Evolutionary conservation across 2,797 vertebrate species (phyloP).

Genomic region (Denticeps clupeoides): DNA sequence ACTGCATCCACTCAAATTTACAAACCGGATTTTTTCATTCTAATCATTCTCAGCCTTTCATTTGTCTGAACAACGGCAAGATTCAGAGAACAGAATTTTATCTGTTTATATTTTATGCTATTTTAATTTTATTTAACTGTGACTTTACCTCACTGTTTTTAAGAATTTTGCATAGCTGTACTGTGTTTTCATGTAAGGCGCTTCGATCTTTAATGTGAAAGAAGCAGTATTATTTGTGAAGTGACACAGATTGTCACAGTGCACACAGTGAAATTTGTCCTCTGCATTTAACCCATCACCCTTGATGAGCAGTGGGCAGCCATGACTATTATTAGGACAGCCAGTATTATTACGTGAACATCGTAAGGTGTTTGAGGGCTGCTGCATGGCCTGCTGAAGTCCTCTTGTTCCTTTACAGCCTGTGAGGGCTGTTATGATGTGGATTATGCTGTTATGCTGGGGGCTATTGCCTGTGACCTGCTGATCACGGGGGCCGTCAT

Average conservation of each 20-base stretch:
- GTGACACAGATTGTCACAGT: too few relatives aligned
- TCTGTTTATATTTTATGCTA: not conserved
- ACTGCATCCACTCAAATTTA: not conserved
- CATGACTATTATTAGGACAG: too few relatives aligned
- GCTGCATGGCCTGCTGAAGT: rapidly evolving
- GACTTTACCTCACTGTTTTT: too few relatives aligned
- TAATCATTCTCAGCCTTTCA: not conserved
- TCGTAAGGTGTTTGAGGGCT: not conserved
- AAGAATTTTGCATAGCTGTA: too few relatives aligned
- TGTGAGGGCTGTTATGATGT: constrained; percentile 49
- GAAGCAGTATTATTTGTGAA: too few relatives aligned
- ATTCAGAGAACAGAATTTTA: not conserved
- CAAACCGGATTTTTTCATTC: not conserved
- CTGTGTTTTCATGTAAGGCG: not conserved
- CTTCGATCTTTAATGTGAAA: not conserved
- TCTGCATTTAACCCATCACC: too few relatives aligned
- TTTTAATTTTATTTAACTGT: too few relatives aligned
- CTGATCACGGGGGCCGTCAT: constrained; percentile 28
- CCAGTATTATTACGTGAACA: not conserved
- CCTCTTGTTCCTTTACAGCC: constrained; percentile 24
- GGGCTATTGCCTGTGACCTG: constrained; percentile 20
- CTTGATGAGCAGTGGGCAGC: too few relatives aligned
- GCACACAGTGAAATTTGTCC: too few relatives aligned
- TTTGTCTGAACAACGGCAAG: too few relatives aligned
- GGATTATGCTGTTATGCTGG: rapidly evolving